A percentile compares a stretch with the other conserved stretches of the same genome.
These are phyloP conservation scores for Anser cygnoides DNA, from an alignment of 2,113 vertebrate species.

Conservation along the genomic window DNA sequence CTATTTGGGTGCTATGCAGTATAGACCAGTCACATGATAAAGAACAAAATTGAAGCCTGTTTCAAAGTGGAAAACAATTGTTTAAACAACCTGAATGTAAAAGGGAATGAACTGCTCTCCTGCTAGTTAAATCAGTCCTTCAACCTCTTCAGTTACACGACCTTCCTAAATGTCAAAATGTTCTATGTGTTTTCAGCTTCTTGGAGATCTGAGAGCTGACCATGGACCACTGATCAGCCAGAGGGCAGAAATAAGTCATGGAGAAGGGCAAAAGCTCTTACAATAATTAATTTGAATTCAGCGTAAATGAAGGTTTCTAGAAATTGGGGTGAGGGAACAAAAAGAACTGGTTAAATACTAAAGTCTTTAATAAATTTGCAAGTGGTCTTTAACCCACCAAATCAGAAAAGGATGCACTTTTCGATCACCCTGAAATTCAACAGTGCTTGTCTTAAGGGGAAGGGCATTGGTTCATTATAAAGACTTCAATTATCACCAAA, in stretches of 20 bases:
- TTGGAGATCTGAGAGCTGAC: background rate
- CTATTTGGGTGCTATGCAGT: background rate
- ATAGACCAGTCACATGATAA: background rate
- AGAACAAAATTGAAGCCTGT: background rate
- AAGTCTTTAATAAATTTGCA: background rate
- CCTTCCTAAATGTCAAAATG: background rate
- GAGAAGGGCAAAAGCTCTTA: background rate
- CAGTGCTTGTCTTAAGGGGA: background rate
- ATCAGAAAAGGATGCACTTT: background rate
- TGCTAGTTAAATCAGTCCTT: background rate
- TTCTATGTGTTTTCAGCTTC: background rate
- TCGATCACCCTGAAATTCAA: background rate
- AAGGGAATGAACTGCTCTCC: background rate
- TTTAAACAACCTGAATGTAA: background rate
- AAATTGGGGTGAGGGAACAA: background rate
- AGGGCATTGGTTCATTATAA: background rate
- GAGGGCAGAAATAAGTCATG: background rate
- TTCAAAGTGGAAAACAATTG: background rate
- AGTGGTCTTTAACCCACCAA: background rate
- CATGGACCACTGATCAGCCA: background rate
- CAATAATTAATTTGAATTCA: background rate
- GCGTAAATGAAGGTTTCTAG: background rate
- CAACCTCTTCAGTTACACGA: background rate
- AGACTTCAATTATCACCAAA: background rate
- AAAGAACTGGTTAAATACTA: background rate